These are phyloP conservation scores for Mergus octosetaceus DNA, from an alignment of 2,797 vertebrate species.

Conservation along the genomic window DNA sequence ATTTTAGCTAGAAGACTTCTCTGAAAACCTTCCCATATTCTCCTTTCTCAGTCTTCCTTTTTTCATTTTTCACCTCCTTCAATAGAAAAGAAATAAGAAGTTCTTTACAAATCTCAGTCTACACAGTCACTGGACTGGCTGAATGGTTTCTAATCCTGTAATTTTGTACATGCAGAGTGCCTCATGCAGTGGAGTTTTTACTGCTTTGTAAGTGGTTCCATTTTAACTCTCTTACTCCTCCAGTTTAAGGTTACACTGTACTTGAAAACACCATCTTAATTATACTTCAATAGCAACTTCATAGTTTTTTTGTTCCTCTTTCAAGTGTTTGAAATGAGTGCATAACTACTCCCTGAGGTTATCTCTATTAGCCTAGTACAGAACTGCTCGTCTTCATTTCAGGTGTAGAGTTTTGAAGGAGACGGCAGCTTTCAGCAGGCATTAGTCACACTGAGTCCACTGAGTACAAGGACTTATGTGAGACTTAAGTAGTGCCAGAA, in stretches of 20 bases:
- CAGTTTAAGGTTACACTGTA: constrained; percentile 54
- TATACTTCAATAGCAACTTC: constrained; percentile 53
- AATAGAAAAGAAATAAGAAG: background rate
- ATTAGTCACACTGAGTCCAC: background rate
- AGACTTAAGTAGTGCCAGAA: background rate
- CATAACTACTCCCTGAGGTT: constrained; percentile 36
- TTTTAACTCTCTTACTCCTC: constrained; percentile 47
- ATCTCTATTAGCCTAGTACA: background rate
- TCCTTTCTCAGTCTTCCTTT: background rate
- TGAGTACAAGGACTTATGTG: background rate
- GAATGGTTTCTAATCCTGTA: constrained; percentile 59
- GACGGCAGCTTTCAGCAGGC: background rate
- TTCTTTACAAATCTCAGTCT: background rate
- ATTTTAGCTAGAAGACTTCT: background rate
- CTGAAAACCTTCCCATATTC: background rate
- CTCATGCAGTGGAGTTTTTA: constrained; percentile 49
- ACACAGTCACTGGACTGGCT: background rate
- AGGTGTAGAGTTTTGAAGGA: constrained; percentile 16
- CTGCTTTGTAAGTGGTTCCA: constrained; percentile 44
- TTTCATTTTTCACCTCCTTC: background rate
- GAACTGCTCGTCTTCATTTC: background rate
- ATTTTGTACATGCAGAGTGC: constrained; percentile 33
- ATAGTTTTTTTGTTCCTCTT: constrained; percentile 34
- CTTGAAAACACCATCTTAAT: constrained; percentile 67
- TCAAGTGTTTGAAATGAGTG: constrained; percentile 42